Base-by-base conservation (phyloP, 2,113 vertebrate genomes). In the Campylomormyrus tamandua region DNA sequence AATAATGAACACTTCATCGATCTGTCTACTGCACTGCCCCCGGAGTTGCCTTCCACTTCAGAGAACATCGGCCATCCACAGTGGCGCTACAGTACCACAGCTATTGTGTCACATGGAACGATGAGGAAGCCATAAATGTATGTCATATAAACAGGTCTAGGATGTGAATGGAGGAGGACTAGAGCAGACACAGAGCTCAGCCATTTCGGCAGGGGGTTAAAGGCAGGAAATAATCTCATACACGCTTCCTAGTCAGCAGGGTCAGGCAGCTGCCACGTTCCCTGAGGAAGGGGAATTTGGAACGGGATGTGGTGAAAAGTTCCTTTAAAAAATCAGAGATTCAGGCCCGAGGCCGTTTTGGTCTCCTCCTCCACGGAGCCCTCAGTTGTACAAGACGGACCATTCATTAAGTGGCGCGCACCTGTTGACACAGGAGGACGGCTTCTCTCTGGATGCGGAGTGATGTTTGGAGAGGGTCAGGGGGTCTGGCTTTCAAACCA, bases 381-480 rank as follows among this genome's bases (percentile, higher is more conserved):
- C 74, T 80, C 3, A 8, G 31, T 42, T 19, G 74, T 80, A 80
- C 74, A 80, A 80, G 74, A 42, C 74, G 35, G 74, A 39, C 74
- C 74, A 80, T 80, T 80, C 35, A 80, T 80, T 42, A 80, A 15
- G 74, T 42, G 35, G 35, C 35, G 35, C 2, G n/a, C 74, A 80
- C 74, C 74, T 80, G 74, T 42, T 80, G 74, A 80, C 74, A 80
- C 74, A 35, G 74, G 35, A 80, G 74, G 74, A 80, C 35, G 74
- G 74, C 13, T 10, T 80, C 74, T 35, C 31, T 21, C 74, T 80
- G 74, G 74, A 80, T 80, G 35, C 6, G 13, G 35, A 80, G 74
- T 80, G 74, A 80, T 80, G 74, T 80, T 80, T 80, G 74, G 74
- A 80, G 74, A 80, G 35, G 74, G 74, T 80, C 74, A 80, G 74